A percentile compares a stretch with the other conserved stretches of the same genome.
phyloP scores from a whole-genome alignment of 1,140 invertebrate genomes.

The Drosophila tsacasi region DNA sequence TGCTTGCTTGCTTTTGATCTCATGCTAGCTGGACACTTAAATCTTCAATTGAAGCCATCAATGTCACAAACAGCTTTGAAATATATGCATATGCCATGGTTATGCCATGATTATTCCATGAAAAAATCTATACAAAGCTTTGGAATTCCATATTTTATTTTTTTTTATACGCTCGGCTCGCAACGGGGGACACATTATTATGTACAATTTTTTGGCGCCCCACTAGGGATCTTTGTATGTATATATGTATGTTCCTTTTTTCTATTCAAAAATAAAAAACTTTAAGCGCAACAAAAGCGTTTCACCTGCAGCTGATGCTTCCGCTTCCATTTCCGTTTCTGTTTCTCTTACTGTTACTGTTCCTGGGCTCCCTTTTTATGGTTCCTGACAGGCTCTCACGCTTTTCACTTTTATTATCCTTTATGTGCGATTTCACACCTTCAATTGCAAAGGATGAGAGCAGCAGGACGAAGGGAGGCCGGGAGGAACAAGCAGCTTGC shows the following conservation, averaged over 20 bases:
- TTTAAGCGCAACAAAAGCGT: slow-evolving; percentile 13
- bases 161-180: background rate
- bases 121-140: background rate
- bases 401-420: slow-evolving; percentile 82
- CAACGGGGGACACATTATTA: background rate
- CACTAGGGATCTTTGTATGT: background rate
- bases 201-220: background rate
- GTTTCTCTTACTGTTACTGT: background rate
- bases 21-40: background rate
- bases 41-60: slow-evolving; percentile 1
- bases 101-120: background rate
- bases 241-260: slow-evolving; percentile 5
- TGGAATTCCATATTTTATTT: background rate
- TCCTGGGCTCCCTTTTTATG: slow-evolving; percentile 17
- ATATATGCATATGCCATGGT: background rate
- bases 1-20: slow-evolving; percentile 1
- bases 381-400: slow-evolving; percentile 36
- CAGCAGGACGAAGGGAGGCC: no score
- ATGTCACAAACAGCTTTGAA: slow-evolving; percentile 3
- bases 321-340: slow-evolving; percentile 1
- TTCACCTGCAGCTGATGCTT: slow-evolving; percentile 29
- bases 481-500: slow-evolving; percentile 27
- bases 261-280: slow-evolving; percentile 4
- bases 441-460: slow-evolving; percentile 59
- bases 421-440: slow-evolving; percentile 81